These are phyloP conservation scores for Frankliniella intonsa DNA, from an alignment of 2,888 invertebrate genomes.

Conservation along the genomic window DNA sequence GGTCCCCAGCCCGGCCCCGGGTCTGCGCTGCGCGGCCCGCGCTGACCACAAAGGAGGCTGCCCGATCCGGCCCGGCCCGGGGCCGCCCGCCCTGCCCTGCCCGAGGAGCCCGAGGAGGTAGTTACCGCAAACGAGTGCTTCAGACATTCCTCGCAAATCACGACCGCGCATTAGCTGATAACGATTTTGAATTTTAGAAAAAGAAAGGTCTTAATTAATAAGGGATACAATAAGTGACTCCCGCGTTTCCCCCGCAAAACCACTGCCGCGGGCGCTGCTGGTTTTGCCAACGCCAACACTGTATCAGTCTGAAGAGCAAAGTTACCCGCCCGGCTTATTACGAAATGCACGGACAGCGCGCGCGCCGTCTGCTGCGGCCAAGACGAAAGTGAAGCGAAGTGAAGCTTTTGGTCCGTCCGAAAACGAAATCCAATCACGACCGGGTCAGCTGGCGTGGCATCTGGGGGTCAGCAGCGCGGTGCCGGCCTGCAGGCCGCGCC, in stretches of 20 bases:
- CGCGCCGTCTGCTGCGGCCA: not conserved
- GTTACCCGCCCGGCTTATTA: no score
- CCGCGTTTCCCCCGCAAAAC: no score
- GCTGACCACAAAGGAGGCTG: not conserved
- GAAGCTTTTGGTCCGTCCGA: not conserved
- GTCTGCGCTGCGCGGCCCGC: not conserved
- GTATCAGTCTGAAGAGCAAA: no score
- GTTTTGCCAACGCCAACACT: no score
- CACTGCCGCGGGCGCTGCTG: no score
- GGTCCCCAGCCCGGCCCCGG: not conserved
- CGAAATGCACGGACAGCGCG: no score
- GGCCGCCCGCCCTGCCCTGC: not conserved
- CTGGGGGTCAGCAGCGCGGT: not conserved
- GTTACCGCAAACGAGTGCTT: no score
- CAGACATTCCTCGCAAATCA: no score
- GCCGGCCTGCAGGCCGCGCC: not conserved
- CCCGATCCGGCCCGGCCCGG: not conserved
- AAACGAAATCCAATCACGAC: not conserved
- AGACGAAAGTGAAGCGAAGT: not conserved
- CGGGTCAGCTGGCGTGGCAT: not conserved
- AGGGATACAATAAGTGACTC: no score
- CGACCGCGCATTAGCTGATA: no score
- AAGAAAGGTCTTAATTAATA: no score
- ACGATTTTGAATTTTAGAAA: no score
- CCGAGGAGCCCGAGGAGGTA: not conserved